Conservation (phyloP, 2,113 vertebrate genomes). For the Carassius auratus region DNA sequence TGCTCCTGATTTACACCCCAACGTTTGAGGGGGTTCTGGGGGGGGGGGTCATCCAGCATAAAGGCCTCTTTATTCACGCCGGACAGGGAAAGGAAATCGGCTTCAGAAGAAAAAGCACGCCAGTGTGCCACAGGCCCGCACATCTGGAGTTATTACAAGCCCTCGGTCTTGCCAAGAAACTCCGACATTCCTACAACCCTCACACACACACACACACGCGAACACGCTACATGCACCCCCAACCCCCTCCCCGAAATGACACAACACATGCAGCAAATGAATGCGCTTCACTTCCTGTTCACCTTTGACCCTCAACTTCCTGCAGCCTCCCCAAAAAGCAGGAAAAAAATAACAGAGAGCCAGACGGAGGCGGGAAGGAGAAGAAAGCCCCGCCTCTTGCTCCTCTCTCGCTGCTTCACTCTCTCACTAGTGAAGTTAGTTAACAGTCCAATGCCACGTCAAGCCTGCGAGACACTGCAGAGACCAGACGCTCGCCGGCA, state of each 20-base stretch:
- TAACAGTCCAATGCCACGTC: constrained; percentile 92
- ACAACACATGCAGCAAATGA: constrained; percentile 69
- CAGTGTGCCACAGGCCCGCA: constrained; percentile 80
- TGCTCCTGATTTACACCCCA: constrained; percentile 74
- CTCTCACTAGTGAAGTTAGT: constrained; percentile 71
- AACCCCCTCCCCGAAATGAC: constrained; percentile 55
- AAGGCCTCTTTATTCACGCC: constrained; percentile 81
- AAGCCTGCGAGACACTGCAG: constrained; percentile 62
- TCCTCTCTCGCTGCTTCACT: constrained; percentile 40
- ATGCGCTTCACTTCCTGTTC: constrained; percentile 84
- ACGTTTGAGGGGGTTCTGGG: too few relatives aligned
- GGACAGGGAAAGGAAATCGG: constrained; percentile 83
- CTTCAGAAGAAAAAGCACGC: constrained; percentile 79
- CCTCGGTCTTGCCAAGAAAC: constrained; percentile 81
- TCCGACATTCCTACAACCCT: constrained; percentile 85
- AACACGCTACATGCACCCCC: constrained; percentile 11
- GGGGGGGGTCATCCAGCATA: constrained; percentile 65
- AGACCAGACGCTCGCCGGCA: not conserved
- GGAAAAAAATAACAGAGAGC: constrained; percentile 55
- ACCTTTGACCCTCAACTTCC: constrained; percentile 86
- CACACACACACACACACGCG: constrained; percentile 58
- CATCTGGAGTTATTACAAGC: constrained; percentile 94
- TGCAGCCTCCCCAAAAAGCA: constrained; percentile 70
- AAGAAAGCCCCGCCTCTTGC: constrained; percentile 5
- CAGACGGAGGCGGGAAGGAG: constrained; percentile 60